Evolutionary conservation across 2,797 vertebrate species (phyloP).

Genomic region (Philypnodon macrostomus): DNA sequence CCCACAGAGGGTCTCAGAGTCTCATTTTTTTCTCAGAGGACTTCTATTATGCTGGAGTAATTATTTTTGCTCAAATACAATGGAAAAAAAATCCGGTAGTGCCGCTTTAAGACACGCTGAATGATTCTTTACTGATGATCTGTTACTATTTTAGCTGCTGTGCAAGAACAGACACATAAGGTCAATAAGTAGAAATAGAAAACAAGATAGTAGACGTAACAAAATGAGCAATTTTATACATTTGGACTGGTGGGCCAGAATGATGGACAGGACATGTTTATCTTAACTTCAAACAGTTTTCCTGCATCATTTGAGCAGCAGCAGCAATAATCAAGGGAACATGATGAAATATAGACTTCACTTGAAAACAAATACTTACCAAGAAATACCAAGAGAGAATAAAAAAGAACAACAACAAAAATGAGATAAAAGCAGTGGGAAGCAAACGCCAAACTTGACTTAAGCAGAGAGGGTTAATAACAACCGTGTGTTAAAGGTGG

Average conservation of each 20-base stretch:
- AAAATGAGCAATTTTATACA: constrained; percentile 12
- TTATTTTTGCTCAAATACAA: no score
- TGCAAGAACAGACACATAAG: constrained; percentile 15
- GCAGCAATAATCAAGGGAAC: constrained; percentile 16
- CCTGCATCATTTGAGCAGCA: constrained; percentile 1
- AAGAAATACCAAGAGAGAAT: constrained; percentile 8
- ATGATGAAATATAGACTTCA: constrained; percentile 12
- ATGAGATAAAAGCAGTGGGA: constrained; percentile 12
- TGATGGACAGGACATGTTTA: constrained; percentile 26
- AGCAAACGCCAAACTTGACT: constrained; percentile 26
- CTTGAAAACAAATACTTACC: constrained; percentile 29
- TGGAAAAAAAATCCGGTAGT: no score
- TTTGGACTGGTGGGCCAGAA: constrained; percentile 5
- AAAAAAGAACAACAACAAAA: constrained; percentile 4
- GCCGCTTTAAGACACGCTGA: no score
- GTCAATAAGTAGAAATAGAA: constrained; percentile 31
- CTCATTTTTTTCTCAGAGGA: no score
- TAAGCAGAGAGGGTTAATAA: constrained; percentile 31
- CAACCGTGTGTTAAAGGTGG: constrained; percentile 38
- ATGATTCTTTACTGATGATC: no score
- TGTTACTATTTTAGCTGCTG: no score
- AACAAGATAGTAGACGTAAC: constrained; percentile 23
- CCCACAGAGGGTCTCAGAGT: no score
- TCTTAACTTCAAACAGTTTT: constrained; percentile 30
- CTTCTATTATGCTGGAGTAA: no score